Evolutionary conservation across 2,113 vertebrate species (phyloP), one percentile per base, ranked within the genome.

Genomic region (Catharus minimus): DNA sequence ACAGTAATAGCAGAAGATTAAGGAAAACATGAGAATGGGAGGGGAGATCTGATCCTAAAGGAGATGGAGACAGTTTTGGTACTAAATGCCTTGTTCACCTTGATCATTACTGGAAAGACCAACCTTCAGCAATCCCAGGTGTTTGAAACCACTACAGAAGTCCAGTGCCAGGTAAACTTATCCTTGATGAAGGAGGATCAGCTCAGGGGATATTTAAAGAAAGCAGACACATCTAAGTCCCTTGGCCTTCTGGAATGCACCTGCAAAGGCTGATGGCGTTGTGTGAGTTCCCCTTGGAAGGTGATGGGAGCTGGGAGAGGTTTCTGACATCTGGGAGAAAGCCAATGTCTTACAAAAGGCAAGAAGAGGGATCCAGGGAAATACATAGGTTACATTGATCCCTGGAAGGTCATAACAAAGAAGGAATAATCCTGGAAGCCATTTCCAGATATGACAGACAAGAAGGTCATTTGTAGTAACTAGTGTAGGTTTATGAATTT

Each of bases 341-440:
- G 46, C 24, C 33, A n/a, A 4, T 23, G 10, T 26, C 14, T 60
- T 39, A 56, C 6, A 28, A 73, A 68, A 52, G 56, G 11, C 17
- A 57, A 30, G 49, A 18, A 64, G 18, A 26, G 72, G 32, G 53
- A 50, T 80, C 10, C 30, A 30, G 68, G 26, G 28, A 43, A 23
- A 7, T 33, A 4, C 14, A 39, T 2, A 2, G 6, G 11, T 68
- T 22, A 6, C 11, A 16, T 0, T 2, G 3, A 5, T 72, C 19
- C 12, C 36, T 78, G n/a, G 52, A 18, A 50, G 26, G 21, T 49
- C 10, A 9, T 62, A 53, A 39, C 44, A 17, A 71, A 27, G 30
- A 71, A 57, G 19, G 32, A 64, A 26, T 46, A 55, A 50, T 80
- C 17, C 26, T 67, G 32, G 28, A 83, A 83, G 39, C 8, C 7